Evolutionary conservation across 2,888 invertebrate genomes (phyloP), one percentile per base, ranked within the genome.

Genomic region (Macrosoma leucophasiata): DNA sequence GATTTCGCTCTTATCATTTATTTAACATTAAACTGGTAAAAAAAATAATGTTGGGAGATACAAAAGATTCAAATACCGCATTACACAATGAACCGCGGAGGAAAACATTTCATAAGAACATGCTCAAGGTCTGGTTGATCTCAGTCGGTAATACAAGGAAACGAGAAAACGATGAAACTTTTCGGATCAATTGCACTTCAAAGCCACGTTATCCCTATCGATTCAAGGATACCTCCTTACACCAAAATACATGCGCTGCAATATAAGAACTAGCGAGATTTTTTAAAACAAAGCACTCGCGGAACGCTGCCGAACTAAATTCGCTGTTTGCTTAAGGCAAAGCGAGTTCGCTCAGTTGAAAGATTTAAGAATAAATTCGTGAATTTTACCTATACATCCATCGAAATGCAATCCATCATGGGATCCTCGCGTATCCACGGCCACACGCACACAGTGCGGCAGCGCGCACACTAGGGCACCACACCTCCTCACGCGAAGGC

Each of bases 331-430:
- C 25, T 11, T n/a, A 14, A 33, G n/a, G 24, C 8, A 10, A 7
- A 43, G 48, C 54, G 55, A 55, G 59, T 55, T 54, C 56, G 60
- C 34, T 46, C 43, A 59, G 59, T 50, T n/a, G n/a, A 51, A 44
- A 58, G 58, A 53, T 52, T 63, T 57, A 66, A n/a, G n/a, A 65
- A 62, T 67, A 61, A 56, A 54, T 52, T 48, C 52, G 52, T 63
- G 67, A 72, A 72, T 67, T 73, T 82, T 84, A 84, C 84, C 84
- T 84, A 82, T 71, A 78, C 70, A 70, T 78, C 75, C 71, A 74
- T 71, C 73, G 67, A 79, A 81, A 72, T 79, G 79, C 81, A 82
- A 81, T 82, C 84, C 82, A 84, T 84, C 79, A 79, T 77, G 72
- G 74, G 70, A 70, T 72, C 75, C 69, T 71, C 65, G 62, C 56